Percentiles rank a stretch among this genome's conserved stretches.
Conservation (phyloP, 2,888 invertebrate genomes). For the Drosophila macrothrix region DNA sequence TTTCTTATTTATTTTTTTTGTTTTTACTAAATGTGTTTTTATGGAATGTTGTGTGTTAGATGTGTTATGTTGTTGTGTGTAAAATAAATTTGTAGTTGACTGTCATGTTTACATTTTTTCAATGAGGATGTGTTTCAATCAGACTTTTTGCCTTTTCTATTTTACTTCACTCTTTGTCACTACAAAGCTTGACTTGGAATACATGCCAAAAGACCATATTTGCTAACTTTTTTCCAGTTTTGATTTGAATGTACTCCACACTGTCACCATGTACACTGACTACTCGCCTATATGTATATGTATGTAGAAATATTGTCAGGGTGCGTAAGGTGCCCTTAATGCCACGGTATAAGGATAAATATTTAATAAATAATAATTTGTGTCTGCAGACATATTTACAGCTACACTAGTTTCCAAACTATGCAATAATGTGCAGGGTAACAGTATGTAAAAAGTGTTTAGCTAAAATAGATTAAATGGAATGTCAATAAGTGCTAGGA, state of each 20-base stretch:
- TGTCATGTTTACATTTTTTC: not conserved
- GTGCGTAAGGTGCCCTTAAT: no score
- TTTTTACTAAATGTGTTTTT: not conserved
- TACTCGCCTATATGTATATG: not conserved
- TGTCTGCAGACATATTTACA: constrained; percentile 27
- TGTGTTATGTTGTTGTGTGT: not conserved
- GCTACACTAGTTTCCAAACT: constrained; percentile 11
- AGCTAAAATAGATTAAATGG: constrained; percentile 59
- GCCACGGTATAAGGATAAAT: not conserved
- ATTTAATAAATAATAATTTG: constrained; percentile 9
- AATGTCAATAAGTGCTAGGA: constrained; percentile 44
- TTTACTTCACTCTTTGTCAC: not conserved
- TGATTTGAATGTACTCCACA: not conserved
- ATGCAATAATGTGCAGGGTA: constrained; percentile 11
- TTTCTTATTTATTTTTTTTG: not conserved
- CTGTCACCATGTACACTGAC: not conserved
- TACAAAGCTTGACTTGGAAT: not conserved
- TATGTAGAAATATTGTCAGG: no score
- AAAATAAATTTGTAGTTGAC: not conserved
- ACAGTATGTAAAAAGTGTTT: constrained; percentile 27
- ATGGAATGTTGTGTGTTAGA: not conserved
- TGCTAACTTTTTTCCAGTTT: not conserved
- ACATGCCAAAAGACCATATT: no score
- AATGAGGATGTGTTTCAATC: not conserved
- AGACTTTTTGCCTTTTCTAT: not conserved